Conservation (phyloP, 2,888 invertebrate species). For the Epiperipatus broadwayi region DNA sequence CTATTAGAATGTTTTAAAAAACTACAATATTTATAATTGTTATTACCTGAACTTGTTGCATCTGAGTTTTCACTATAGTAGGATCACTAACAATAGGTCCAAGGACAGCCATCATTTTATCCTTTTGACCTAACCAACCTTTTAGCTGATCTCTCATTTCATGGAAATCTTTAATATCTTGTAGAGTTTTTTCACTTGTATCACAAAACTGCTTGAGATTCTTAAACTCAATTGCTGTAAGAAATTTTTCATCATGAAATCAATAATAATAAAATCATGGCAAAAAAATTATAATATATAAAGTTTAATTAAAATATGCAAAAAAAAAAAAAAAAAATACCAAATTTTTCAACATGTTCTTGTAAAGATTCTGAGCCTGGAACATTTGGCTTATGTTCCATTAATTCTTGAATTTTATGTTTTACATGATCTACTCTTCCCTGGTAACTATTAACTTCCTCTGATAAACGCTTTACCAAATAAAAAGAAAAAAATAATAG, state of each 20-base stretch:
- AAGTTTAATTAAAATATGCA: neutral
- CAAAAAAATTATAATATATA: slow-evolving; percentile 10
- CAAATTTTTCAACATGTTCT: slow-evolving; percentile 60
- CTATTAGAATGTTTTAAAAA: too few relatives aligned
- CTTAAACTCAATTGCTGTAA: too few relatives aligned
- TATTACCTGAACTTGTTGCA: slow-evolving; percentile 52
- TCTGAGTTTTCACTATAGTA: slow-evolving; percentile 82
- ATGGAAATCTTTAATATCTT: slow-evolving; percentile 75
- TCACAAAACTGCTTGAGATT: too few relatives aligned
- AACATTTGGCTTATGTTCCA: slow-evolving; percentile 62
- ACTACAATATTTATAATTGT: slow-evolving; percentile 14
- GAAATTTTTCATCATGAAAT: too few relatives aligned
- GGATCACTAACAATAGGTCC: slow-evolving; percentile 92
- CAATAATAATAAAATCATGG: slow-evolving; percentile 5
- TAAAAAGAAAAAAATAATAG: neutral
- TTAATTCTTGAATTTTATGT: slow-evolving; percentile 65
- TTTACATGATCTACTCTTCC: slow-evolving; percentile 78
- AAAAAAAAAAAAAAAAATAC: slow-evolving; percentile 29
- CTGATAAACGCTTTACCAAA: neutral
- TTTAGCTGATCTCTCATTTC: slow-evolving; percentile 65
- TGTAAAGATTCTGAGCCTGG: slow-evolving; percentile 64
- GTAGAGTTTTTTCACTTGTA: too few relatives aligned
- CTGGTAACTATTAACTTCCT: neutral
- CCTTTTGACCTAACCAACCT: slow-evolving; percentile 76
- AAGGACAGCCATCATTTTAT: slow-evolving; percentile 80